Percentiles rank a stretch among this genome's conserved stretches.
Conservation (phyloP, 2,113 vertebrate genomes). For the Peromyscus polionotus region DNA sequence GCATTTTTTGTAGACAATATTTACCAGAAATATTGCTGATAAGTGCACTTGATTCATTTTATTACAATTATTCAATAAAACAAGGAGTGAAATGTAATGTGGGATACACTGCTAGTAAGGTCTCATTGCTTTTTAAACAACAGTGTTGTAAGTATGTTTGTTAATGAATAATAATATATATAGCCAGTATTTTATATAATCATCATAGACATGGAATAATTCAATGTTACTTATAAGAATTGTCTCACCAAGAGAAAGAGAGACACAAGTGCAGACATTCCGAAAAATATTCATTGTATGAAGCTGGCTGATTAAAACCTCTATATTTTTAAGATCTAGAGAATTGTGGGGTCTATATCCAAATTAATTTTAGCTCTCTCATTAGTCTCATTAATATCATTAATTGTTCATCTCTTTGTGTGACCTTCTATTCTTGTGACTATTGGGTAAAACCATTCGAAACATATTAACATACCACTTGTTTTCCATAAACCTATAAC, state of each 20-base stretch:
- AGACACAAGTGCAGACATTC: not conserved
- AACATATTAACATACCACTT: not conserved
- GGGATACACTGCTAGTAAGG: not conserved
- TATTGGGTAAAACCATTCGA: not conserved
- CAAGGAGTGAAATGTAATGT: not conserved
- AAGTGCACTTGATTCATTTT: not conserved
- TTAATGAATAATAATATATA: not conserved
- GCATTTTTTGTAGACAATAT: not conserved
- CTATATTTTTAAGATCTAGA: not conserved
- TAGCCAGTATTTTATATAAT: not conserved
- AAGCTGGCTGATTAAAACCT: not conserved
- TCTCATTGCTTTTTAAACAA: no score
- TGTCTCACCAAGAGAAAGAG: not conserved
- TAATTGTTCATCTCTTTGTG: not conserved
- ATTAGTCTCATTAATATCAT: not conserved
- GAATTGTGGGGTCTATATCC: not conserved
- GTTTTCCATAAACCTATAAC: not conserved
- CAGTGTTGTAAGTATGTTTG: not conserved
- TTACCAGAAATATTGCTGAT: no score
- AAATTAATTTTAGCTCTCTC: not conserved
- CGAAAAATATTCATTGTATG: not conserved
- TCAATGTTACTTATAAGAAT: not conserved
- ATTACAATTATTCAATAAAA: not conserved
- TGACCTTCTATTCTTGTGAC: not conserved
- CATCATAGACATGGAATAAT: not conserved